Percentiles rank a stretch among this genome's conserved stretches.
phyloP scores from a whole-genome alignment of 2,113 vertebrate species.

The Myrmophylax atrothorax region DNA sequence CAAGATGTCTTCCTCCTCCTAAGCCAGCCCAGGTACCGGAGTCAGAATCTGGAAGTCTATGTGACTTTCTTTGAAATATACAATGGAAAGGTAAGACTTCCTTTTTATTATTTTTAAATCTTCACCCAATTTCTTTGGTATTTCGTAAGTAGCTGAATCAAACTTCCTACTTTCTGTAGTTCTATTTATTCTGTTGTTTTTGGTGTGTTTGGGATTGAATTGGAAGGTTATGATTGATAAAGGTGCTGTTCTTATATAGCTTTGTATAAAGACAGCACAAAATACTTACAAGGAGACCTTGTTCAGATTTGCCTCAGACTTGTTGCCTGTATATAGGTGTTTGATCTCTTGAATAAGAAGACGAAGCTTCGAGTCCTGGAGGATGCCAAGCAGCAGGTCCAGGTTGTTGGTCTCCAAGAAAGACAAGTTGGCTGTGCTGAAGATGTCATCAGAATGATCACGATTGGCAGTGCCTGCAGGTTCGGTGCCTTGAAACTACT shows the following conservation, averaged over 20 bases:
- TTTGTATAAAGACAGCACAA: not conserved
- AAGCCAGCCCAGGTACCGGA: constrained; percentile 80
- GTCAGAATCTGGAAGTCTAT: constrained; percentile 80
- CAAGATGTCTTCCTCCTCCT: constrained; percentile 90
- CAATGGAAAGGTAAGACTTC: constrained; percentile 88
- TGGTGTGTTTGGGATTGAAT: not conserved
- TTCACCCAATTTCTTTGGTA: not conserved
- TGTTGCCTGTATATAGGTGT: constrained; percentile 78
- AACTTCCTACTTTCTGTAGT: not conserved
- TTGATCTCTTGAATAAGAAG: constrained; percentile 95
- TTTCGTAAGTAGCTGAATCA: not conserved
- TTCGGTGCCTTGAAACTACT: constrained; percentile 50
- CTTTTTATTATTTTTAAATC: not conserved
- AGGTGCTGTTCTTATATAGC: not conserved
- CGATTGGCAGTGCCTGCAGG: constrained; percentile 91
- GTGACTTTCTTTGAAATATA: constrained; percentile 99
- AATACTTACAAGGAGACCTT: not conserved
- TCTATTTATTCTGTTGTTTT: not conserved
- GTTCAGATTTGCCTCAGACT: not conserved
- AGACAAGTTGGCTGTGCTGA: constrained; percentile 80
- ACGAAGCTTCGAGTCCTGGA: constrained; percentile 91
- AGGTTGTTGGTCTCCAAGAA: constrained; percentile 93
- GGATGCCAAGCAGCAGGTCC: constrained; percentile 93
- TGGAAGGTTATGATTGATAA: not conserved
- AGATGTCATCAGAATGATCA: constrained; percentile 91